A percentile compares a stretch with the other conserved stretches of the same genome.
Evolutionary conservation across 2,888 invertebrate genomes (phyloP).

Genomic region (Ennomos fuscantarius): DNA sequence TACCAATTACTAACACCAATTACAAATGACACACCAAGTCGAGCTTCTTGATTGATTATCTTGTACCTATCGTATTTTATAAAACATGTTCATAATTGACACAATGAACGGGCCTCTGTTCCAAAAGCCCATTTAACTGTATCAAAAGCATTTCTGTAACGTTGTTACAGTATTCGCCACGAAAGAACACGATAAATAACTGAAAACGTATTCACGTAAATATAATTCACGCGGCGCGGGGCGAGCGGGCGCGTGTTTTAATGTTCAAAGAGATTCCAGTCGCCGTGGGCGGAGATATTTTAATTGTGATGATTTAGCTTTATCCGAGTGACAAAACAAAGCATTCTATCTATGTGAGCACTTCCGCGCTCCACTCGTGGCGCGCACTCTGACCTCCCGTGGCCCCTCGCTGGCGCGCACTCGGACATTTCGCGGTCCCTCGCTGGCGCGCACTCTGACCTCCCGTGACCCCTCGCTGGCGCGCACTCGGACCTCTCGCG

Average conservation of each 20-base stretch:
- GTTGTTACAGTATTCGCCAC: slow-evolving; percentile 37
- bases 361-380: slow-evolving; percentile 23
- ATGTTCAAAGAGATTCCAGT: slow-evolving; percentile 70
- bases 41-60: no score
- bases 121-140: slow-evolving; percentile 36
- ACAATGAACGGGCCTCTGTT: slow-evolving; percentile 20
- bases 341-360: slow-evolving; percentile 54
- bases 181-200: slow-evolving; percentile 56
- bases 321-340: slow-evolving; percentile 62
- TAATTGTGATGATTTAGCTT: slow-evolving; percentile 75
- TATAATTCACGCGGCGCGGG: slow-evolving; percentile 7
- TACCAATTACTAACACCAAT: no score
- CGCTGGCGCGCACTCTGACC: no score
- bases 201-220: slow-evolving; percentile 25
- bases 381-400: no score
- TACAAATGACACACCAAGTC: neutral
- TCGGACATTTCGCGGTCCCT: no score
- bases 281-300: slow-evolving; percentile 58
- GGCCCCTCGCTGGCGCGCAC: no score
- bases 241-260: slow-evolving; percentile 47
- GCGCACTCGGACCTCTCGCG: no score
- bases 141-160: slow-evolving; percentile 52
- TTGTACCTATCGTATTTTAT: no score
- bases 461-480: no score
- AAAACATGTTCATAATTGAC: slow-evolving; percentile 10